Evolutionary conservation across 2,888 invertebrate species (phyloP), one percentile per base, ranked within the genome.

Genomic region (Trichogramma dendrolimi): DNA sequence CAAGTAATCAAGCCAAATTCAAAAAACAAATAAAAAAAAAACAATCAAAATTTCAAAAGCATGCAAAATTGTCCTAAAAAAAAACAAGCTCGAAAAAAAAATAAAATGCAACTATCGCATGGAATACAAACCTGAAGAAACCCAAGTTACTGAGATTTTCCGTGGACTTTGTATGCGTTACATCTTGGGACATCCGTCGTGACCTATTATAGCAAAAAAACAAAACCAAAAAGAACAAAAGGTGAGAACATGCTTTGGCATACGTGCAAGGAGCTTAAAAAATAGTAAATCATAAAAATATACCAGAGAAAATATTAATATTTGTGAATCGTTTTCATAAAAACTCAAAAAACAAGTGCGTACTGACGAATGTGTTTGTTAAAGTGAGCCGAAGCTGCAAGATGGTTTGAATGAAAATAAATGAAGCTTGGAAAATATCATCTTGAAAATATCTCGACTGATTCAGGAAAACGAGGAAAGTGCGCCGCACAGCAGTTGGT

Each of bases 181-280:
- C 84, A 81, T 92, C 92, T 90, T 91, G 91, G 74, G 92, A 92
- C 78, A 91, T 89, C 80, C 92, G 88, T 80, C 92, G 89, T 83
- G 91, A 90, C 88, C 92, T 92, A 85, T 79, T 61, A 83, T 83
- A 27, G 83, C 82, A 82, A 83, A 80, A 83, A 79, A 80, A 76
- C 79, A 80, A 82, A 82, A 76, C 81, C 79, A 81, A 61, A 67
- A 63, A 50, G 55, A 64, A 56, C 48, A 68, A 65, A 67, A 64
- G 63, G 66, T 71, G 72, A 73, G 70, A 72, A 68, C 61, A 75
- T 75, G 75, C 75, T 66, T 61, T 51, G 40, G n/a, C 41, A 67
- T 67, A 65, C 71, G 70, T 72, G 71, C 71, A 66, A 65, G 57
- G 50, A 65, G 66, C 64, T 66, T 66, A 68, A 69, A 67, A 66